Evolutionary conservation across 2,888 invertebrate species (phyloP), one percentile per base, ranked within the genome.

Genomic region (Drosophila seclusa): DNA sequence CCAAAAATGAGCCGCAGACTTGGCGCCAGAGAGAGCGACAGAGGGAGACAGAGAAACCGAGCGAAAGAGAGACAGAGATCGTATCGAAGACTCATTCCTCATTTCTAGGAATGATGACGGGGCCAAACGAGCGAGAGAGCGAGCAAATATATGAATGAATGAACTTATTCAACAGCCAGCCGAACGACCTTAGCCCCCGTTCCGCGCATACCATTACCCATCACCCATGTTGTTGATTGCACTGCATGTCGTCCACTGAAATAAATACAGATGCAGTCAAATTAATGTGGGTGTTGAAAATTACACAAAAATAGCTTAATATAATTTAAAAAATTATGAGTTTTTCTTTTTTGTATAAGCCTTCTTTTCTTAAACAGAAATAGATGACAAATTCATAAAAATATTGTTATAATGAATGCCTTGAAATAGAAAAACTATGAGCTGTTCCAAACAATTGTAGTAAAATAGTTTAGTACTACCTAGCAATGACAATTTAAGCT

Each of bases 51-150:
- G 4, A 11, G 7, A n/a, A 7, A 27, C 13, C 27, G 34, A 53
- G 13, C 11, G 50, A 32, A n/a, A 32, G 18, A 27, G 13, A n/a
- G 7, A 11, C 18, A 38, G 4, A 4, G 29, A 31, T 31, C 29
- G 42, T 45, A 16, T 11, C 16, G 57, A 73, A 82, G 75, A 90
- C 80, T 91, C 91, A 91, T 91, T 58, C 68, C 42, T 72, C 72
- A 78, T 90, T 92, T 90, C 92, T 78, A 62, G 80, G 92, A 92
- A 92, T 68, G 61, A 84, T 92, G 92, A 92, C 91, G 83, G 31
- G 58, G 36, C 59, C 29, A 45, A 55, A 18, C 5, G 57, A 40
- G 45, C 34, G 38, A 45, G 58, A 24, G 58, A 57, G 54, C 38
- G 59, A 32, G 31, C 24, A 24, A 77, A 21, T 31, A 54, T 50